Conservation (phyloP, 2,888 invertebrate genomes). For the Schizotus pectinicornis region DNA sequence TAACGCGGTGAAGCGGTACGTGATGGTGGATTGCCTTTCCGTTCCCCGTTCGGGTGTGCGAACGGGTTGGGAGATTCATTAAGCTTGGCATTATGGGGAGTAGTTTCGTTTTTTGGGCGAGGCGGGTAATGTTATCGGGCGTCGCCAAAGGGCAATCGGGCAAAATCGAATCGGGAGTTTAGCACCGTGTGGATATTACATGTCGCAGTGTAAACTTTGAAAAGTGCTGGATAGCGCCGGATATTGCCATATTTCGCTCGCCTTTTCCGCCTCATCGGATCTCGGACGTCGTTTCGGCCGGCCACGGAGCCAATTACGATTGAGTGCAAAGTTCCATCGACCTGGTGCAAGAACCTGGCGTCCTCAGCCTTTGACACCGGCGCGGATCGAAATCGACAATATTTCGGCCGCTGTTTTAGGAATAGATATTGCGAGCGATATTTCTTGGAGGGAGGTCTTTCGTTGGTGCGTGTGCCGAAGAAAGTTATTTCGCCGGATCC, state of each 20-base stretch:
- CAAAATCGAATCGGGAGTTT: neutral
- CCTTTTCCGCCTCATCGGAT: conserved; percentile 42
- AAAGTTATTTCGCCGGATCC: conserved; percentile 28
- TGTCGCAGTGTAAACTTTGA: conserved; percentile 22
- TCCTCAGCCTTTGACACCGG: no score
- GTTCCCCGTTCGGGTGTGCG: neutral
- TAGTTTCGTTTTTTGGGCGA: conserved; percentile 6
- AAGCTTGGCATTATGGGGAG: neutral
- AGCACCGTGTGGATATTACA: neutral
- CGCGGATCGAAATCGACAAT: conserved; percentile 4
- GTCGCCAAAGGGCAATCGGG: no score
- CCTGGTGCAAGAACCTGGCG: neutral
- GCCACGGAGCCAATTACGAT: conserved; percentile 37
- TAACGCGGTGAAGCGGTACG: neutral
- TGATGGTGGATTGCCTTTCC: neutral
- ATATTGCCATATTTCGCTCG: conserved; percentile 46
- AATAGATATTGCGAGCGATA: conserved; percentile 11
- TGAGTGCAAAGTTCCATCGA: conserved; percentile 41
- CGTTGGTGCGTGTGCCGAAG: neutral
- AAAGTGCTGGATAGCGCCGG: conserved; percentile 37
- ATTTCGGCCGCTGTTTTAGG: conserved; percentile 13
- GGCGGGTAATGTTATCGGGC: no score
- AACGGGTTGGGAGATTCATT: neutral
- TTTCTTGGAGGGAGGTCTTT: conserved; percentile 8
- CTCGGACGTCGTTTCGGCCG: conserved; percentile 33